phyloP scores from a whole-genome alignment of 2,797 vertebrate genomes.

The Uromys caudimaculatus region DNA sequence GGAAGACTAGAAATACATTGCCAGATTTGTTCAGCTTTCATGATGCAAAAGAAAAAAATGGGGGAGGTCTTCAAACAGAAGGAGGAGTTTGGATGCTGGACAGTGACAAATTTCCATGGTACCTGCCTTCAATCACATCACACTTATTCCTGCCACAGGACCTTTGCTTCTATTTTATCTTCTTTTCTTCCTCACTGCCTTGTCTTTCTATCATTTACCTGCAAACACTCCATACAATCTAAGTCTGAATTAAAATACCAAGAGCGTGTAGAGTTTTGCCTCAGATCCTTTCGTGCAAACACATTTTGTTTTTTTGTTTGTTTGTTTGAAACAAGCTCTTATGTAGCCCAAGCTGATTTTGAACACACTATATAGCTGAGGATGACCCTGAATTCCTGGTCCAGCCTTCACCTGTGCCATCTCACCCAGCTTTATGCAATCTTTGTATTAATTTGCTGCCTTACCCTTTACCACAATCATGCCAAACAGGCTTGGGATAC shows the following conservation, averaged over 20 bases:
- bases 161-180: not conserved
- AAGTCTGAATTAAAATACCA: not conserved
- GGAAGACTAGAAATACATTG: not conserved
- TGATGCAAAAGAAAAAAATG: not conserved
- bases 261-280: not conserved
- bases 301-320: not conserved
- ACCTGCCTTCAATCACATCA: not conserved
- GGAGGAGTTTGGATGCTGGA: not conserved
- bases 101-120: not conserved
- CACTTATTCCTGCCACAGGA: not conserved
- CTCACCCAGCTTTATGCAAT: not conserved
- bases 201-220: not conserved
- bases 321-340: not conserved
- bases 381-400: not conserved
- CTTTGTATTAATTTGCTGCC: not conserved
- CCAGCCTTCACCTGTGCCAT: not conserved
- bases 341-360: not conserved
- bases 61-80: not conserved
- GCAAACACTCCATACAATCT: not conserved
- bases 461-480: not conserved
- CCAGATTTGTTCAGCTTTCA: not conserved
- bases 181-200: not conserved
- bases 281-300: not conserved
- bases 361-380: not conserved
- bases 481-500: fast-evolving